Evolutionary conservation across 2,888 invertebrate genomes (phyloP), one percentile per base, ranked within the genome.

Genomic region (Amblyjoppa proteus): DNA sequence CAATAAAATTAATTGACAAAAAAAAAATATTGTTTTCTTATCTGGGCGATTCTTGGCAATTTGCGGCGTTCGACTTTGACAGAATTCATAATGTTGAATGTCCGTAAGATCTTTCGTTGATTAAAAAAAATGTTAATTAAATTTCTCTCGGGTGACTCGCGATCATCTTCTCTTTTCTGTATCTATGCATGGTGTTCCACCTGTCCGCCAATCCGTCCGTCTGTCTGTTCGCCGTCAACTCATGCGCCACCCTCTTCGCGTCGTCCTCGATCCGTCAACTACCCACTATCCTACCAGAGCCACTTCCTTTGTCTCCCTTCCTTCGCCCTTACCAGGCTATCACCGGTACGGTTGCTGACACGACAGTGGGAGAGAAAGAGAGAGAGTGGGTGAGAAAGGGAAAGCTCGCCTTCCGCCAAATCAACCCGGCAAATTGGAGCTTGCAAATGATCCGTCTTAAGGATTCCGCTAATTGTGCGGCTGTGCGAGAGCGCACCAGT

Each of bases 391-490:
- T 34, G 20, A 66, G 56, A 25, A 7, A 58, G 28, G 79, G 80
- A 66, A 77, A 64, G 81, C 69, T 83, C 85, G 81, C 81, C 87
- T 88, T 88, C 88, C 87, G 86, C 87, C 90, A 88, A 91, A 92
- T 92, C 90, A 90, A 91, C 88, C 88, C 81, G 81, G 85, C 87
- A 91, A 92, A 92, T 92, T 92, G 90, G 90, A 90, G 89, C 91
- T 90, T 90, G 92, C 91, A 92, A 92, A 92, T 90, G 92, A 93
- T 92, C 91, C 88, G 88, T 87, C 90, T 91, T 91, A 88, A 91
- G 91, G 91, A 90, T 91, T 91, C 88, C 88, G 88, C 90, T 92
- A 92, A 91, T 93, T 92, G 91, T 87, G 84, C 83, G 61, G 49
- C 51, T 66, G 76, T 66, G 78, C 80, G 51, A 20, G 28, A 58